Evolutionary conservation across 2,888 invertebrate species (phyloP), one percentile per base, ranked within the genome.

Genomic region (Galerucella calmariensis): DNA sequence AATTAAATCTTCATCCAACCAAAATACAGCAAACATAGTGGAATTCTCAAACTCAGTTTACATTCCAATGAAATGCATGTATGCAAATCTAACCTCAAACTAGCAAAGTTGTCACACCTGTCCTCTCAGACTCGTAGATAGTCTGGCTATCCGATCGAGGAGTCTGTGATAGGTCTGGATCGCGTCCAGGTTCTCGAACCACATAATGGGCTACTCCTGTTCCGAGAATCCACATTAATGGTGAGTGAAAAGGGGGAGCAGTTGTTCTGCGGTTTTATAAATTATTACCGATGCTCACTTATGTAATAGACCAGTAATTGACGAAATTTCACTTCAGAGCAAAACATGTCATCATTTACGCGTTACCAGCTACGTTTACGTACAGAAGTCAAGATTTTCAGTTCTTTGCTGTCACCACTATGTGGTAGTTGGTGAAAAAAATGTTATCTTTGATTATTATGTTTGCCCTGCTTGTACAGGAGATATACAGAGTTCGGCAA

Each of bases 21-120:
- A 62, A 61, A 41, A 41, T 62, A 41, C 41, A 16, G 14, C n/a
- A 62, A 62, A 41, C 41, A 35, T 14, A 12, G n/a, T 14, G 41
- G 27, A 8, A 35, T n/a, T 41, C 62, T 14, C 35, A 16, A 35
- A 41, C 41, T 44, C 16, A 48, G 46, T 65, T 16, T 46, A 44
- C 63, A 65, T 46, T 20, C 12, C 16, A 12, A 14, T 20, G 20
- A 65, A 44, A 65, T 65, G 46, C 63, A 65, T 46, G 63, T 65
- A 65, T 65, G 63, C 16, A 44, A 65, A 65, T 65, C 44, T 20
- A 65, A 65, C 63, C 63, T 20, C 63, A 65, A 65, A 65, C 20
- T 65, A 44, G 46, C 63, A 46, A 65, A 65, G 44, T 46, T 46
- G 63, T 65, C 63, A 16, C 63, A 65, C 63, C 63, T 65, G 63